phyloP scores from a whole-genome alignment of 1,140 invertebrate species.

The Schmidtea mediterranea region DNA sequence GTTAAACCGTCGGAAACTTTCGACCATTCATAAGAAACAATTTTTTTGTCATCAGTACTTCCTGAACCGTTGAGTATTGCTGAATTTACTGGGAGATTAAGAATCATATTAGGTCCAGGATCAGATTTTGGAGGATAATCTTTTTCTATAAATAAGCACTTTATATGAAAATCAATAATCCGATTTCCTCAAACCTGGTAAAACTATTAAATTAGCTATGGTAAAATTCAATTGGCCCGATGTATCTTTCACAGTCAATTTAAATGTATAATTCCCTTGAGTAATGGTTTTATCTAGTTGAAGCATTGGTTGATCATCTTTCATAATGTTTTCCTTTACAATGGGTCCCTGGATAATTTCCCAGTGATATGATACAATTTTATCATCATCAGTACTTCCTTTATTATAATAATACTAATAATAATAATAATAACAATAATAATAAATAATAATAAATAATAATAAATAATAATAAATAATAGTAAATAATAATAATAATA shows the following conservation, averaged over 20 bases:
- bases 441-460: conserved; percentile 1
- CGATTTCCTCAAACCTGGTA: conserved; percentile 19
- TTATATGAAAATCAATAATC: conserved; percentile 1
- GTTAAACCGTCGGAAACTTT: conserved; percentile 44
- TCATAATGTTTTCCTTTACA: conserved; percentile 43
- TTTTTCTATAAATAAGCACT: conserved; percentile 32
- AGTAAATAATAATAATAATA: conserved; percentile 1
- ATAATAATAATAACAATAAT: not conserved
- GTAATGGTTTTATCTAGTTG: conserved; percentile 43
- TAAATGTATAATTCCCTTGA: conserved; percentile 66
- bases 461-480: conserved; percentile 4
- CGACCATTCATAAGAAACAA: conserved; percentile 75
- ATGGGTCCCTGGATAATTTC: conserved; percentile 58
- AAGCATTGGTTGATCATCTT: conserved; percentile 49
- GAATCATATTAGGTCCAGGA: conserved; percentile 60
- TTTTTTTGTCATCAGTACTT: conserved; percentile 69
- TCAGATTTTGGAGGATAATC: conserved; percentile 80
- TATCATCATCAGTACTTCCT: conserved; percentile 46
- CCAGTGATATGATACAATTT: conserved; percentile 59
- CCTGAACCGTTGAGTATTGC: conserved; percentile 59
- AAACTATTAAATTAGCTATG: conserved; percentile 56
- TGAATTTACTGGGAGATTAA: conserved; percentile 57
- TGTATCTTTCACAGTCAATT: conserved; percentile 62
- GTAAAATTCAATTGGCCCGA: conserved; percentile 58
- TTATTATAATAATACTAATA: not conserved